phyloP scores from a whole-genome alignment of 1,140 invertebrate species.

The Gryllus bimaculatus region DNA sequence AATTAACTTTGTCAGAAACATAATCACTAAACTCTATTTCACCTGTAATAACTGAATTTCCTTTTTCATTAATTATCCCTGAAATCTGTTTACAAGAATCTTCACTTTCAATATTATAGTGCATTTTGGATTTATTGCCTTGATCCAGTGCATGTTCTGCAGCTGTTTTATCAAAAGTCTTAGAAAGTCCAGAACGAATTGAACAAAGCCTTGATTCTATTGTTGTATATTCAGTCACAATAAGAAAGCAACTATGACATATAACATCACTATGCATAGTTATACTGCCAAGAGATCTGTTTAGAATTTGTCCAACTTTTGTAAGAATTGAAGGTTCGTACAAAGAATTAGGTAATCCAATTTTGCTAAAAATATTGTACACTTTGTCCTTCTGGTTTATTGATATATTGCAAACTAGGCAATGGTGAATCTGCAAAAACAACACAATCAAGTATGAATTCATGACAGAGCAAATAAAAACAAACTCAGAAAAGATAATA shows the following conservation, averaged over 20 bases:
- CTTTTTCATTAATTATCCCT: not conserved
- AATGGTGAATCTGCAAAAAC: not conserved
- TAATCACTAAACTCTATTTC: not conserved
- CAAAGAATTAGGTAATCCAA: not conserved
- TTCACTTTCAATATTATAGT: not conserved
- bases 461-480: too few species aligned
- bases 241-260: constrained; percentile 7
- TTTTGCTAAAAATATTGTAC: constrained; percentile 4
- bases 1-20: constrained; percentile 4
- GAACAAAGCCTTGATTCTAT: constrained; percentile 6
- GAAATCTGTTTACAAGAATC: not conserved
- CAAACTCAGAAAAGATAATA: too few species aligned
- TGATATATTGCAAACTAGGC: not conserved
- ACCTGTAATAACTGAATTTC: constrained; percentile 2
- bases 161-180: constrained; percentile 9
- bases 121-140: not conserved
- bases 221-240: constrained; percentile 1
- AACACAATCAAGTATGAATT: too few species aligned
- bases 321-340: not conserved
- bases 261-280: constrained; percentile 15
- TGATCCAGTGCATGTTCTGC: not conserved
- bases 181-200: constrained; percentile 8
- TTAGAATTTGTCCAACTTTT: constrained; percentile 10
- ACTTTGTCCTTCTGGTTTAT: not conserved
- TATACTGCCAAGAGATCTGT: constrained; percentile 9